Percentiles rank a stretch among this genome's conserved stretches.
Evolutionary conservation across 2,797 vertebrate genomes (phyloP).

Genomic region (Cynopterus sphinx): DNA sequence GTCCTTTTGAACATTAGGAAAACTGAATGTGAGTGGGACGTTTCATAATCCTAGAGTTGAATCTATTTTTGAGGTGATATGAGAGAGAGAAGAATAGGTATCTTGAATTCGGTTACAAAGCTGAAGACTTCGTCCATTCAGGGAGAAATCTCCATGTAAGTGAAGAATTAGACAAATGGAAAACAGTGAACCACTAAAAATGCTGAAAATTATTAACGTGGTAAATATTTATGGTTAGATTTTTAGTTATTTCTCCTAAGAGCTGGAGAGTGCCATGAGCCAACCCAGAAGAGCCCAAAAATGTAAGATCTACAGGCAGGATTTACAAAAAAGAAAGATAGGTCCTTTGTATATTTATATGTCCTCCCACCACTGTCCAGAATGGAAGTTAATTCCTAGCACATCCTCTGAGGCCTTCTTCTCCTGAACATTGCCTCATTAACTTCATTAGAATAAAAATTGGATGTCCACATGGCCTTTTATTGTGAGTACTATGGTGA

Average conservation of each 20-base stretch:
- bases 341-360: neutral
- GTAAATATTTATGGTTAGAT: neutral
- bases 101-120: neutral
- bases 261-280: neutral
- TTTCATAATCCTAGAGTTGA: neutral
- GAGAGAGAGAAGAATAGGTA: neutral
- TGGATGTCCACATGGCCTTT: neutral
- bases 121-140: neutral
- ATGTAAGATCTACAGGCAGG: neutral
- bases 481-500: neutral
- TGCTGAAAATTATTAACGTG: neutral
- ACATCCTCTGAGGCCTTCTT: neutral
- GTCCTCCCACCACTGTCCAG: neutral
- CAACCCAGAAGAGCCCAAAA: neutral
- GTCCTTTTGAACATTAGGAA: neutral
- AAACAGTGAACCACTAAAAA: neutral
- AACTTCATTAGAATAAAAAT: neutral
- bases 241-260: neutral
- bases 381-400: neutral
- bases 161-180: neutral
- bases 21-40: neutral
- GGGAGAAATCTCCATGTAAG: neutral
- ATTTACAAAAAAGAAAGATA: neutral
- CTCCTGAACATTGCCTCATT: neutral
- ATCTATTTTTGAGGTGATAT: neutral